Conservation (phyloP, 2,113 vertebrate species). For the Pelvicachromis taeniatus region DNA sequence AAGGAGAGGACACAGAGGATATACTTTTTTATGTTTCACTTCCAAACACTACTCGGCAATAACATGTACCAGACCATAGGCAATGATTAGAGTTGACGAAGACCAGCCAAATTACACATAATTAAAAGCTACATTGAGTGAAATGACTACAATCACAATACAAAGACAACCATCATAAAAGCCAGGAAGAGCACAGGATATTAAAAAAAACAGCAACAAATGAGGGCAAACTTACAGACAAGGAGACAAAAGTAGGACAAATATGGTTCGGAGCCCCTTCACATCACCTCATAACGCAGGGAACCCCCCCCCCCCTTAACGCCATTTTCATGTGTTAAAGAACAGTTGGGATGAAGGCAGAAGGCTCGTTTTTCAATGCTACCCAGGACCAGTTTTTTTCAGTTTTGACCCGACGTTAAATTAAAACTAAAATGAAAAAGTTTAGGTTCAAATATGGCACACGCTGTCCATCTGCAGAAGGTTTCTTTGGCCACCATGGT, state of each 20-base stretch:
- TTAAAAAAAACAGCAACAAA: neutral
- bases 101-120: neutral
- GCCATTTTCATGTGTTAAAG: neutral
- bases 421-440: neutral
- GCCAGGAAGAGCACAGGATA: neutral
- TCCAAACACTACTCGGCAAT: neutral
- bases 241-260: neutral
- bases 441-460: neutral
- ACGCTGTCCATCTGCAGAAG: neutral
- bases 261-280: neutral
- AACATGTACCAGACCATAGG: neutral
- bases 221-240: neutral
- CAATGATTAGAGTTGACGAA: neutral
- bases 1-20: neutral
- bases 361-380: neutral
- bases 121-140: neutral
- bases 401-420: neutral
- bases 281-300: neutral
- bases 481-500: rapidly evolving
- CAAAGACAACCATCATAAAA: neutral
- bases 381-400: neutral
- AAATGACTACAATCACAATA: neutral
- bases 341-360: neutral
- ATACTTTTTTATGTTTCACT: neutral
- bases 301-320: neutral